These are phyloP conservation scores for Tyria jacobaeae DNA, from an alignment of 2,888 invertebrate species.

Conservation along the genomic window DNA sequence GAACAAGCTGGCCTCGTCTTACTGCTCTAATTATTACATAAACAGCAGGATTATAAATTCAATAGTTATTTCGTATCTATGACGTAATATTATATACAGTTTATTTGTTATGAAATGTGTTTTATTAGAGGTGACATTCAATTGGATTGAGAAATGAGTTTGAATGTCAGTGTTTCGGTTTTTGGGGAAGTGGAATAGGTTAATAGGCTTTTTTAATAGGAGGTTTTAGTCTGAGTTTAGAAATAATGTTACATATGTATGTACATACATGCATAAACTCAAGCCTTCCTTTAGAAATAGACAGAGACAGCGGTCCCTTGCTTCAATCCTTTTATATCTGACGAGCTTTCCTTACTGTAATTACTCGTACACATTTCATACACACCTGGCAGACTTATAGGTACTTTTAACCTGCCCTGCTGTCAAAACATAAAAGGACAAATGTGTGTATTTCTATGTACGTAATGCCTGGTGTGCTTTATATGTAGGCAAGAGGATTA, in stretches of 20 bases:
- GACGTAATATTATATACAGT: conserved; percentile 5
- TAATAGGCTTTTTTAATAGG: neutral
- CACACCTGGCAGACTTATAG: too few species aligned
- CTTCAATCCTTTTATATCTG: too few species aligned
- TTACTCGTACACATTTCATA: too few species aligned
- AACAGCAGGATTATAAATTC: conserved; percentile 4
- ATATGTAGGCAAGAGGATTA: too few species aligned
- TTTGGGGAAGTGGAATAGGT: conserved; percentile 5
- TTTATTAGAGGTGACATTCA: conserved; percentile 7
- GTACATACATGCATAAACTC: too few species aligned
- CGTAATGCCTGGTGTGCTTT: too few species aligned
- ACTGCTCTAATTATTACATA: conserved; percentile 34
- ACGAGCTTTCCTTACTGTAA: too few species aligned
- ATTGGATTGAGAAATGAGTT: conserved; percentile 10
- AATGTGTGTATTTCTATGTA: too few species aligned
- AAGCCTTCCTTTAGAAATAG: too few species aligned
- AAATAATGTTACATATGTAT: neutral
- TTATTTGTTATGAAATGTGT: conserved; percentile 13
- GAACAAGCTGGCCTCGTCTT: conserved; percentile 34
- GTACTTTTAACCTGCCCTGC: too few species aligned
- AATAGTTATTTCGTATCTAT: conserved; percentile 5
- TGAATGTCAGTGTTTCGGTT: neutral
- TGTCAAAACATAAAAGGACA: too few species aligned
- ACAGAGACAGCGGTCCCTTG: too few species aligned
- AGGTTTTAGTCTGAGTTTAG: neutral